A percentile compares a stretch with the other conserved stretches of the same genome.
These are phyloP conservation scores for Alectura lathami DNA, from an alignment of 2,113 vertebrate genomes.

Conservation along the genomic window DNA sequence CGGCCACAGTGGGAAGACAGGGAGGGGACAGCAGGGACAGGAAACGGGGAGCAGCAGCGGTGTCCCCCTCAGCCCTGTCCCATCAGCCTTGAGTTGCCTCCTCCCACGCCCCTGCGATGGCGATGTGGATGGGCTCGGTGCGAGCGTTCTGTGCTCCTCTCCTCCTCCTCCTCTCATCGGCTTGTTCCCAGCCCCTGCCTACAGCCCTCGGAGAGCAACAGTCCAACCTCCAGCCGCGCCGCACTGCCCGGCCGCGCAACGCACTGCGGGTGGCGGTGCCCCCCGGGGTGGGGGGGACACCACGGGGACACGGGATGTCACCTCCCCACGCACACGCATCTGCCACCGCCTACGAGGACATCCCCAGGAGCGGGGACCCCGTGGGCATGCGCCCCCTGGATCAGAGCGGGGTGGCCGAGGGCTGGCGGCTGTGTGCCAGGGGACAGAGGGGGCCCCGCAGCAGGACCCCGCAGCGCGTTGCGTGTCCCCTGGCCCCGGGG, in stretches of 20 bases:
- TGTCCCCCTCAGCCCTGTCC: slow-evolving; percentile 69
- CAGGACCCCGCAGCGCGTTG: slow-evolving; percentile 82
- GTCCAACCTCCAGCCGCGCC: slow-evolving; percentile 90
- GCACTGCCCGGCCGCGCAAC: slow-evolving; percentile 70
- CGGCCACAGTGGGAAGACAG: background rate
- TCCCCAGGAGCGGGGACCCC: background rate
- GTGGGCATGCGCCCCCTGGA: background rate
- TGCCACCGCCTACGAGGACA: background rate
- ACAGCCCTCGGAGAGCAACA: slow-evolving; percentile 80
- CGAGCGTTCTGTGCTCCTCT: slow-evolving; percentile 64
- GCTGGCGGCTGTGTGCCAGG: rapidly evolving
- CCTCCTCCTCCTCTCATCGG: slow-evolving; percentile 81
- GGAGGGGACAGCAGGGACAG: background rate
- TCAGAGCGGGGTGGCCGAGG: background rate
- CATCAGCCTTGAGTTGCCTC: slow-evolving; percentile 82
- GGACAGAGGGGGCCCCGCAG: background rate
- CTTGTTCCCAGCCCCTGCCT: slow-evolving; percentile 87
- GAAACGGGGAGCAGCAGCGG: background rate
- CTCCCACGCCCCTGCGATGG: slow-evolving; percentile 71
- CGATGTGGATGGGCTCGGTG: slow-evolving; percentile 75
- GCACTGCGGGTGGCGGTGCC: slow-evolving; percentile 77
- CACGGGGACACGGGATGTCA: background rate
- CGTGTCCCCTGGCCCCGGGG: slow-evolving; percentile 70
- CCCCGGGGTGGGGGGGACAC: background rate
- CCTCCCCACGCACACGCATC: background rate